Evolutionary conservation across 2,888 invertebrate species (phyloP).

Genomic region (Drosophila neutralis): DNA sequence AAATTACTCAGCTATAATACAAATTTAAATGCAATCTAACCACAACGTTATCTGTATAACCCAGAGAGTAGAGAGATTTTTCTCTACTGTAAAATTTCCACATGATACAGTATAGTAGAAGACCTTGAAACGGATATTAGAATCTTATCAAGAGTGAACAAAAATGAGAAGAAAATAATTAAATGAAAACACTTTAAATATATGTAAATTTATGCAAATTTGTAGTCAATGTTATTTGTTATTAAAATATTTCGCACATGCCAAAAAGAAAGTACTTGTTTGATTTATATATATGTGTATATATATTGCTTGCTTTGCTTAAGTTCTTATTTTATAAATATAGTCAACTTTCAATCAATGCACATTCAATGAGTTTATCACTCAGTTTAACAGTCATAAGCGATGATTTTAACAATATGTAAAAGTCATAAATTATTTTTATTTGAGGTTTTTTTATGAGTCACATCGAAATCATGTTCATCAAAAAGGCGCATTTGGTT

Average conservation of each 20-base stretch:
- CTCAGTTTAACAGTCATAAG: not conserved
- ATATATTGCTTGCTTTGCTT: not conserved
- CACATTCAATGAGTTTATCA: too few species aligned
- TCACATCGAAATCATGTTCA: constrained; percentile 6
- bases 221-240: not conserved
- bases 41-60: not conserved
- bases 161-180: not conserved
- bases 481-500: not conserved
- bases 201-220: not conserved
- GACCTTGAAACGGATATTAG: constrained; percentile 12
- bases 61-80: not conserved
- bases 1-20: not conserved
- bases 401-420: not conserved
- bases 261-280: not conserved
- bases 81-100: not conserved
- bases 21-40: not conserved
- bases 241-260: not conserved
- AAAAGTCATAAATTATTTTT: constrained; percentile 3
- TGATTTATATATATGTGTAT: too few species aligned
- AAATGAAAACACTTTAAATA: not conserved
- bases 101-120: not conserved
- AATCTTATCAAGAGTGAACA: not conserved
- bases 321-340: not conserved
- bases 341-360: not conserved
- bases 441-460: constrained; percentile 7